A percentile compares a stretch with the other conserved stretches of the same genome.
Evolutionary conservation across 2,888 invertebrate species (phyloP).

Genomic region (Brenthis hecate): DNA sequence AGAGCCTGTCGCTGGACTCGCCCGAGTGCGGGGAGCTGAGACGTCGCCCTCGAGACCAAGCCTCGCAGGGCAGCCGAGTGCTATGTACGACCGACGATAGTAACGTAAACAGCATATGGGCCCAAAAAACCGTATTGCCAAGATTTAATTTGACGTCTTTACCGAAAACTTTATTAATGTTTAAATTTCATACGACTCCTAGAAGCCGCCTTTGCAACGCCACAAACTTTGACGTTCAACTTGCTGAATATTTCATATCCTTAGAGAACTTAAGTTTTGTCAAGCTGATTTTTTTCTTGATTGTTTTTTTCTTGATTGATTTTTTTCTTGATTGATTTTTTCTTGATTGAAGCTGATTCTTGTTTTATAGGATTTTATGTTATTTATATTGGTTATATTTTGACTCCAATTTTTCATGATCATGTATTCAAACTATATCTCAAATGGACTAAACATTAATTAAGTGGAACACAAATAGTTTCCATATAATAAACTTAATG

Average conservation of each 20-base stretch:
- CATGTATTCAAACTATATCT: too few relatives aligned
- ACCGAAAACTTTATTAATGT: neutral
- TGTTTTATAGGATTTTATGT: too few relatives aligned
- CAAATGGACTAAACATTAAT: too few relatives aligned
- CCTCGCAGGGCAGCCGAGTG: slow-evolving; percentile 83
- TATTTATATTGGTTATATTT: too few relatives aligned
- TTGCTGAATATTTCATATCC: slow-evolving; percentile 3
- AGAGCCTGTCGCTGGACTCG: slow-evolving; percentile 97
- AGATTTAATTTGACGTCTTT: neutral
- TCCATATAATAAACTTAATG: slow-evolving; percentile 15
- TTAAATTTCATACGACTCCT: neutral
- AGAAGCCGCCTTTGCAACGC: slow-evolving; percentile 23
- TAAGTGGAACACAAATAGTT: too few relatives aligned
- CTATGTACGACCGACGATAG: slow-evolving; percentile 80
- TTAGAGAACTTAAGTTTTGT: neutral
- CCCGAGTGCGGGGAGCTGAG: slow-evolving; percentile 94
- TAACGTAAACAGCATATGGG: slow-evolving; percentile 47
- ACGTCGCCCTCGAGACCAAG: slow-evolving; percentile 83
- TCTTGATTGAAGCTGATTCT: too few relatives aligned
- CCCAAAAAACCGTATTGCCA: slow-evolving; percentile 61
- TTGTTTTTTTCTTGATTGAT: too few relatives aligned
- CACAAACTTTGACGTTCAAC: slow-evolving; percentile 1
- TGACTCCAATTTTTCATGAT: too few relatives aligned
- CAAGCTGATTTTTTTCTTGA: too few relatives aligned
- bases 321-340: too few relatives aligned